phyloP scores from a whole-genome alignment of 2,888 invertebrate genomes.

The Melinaea marsaeus region DNA sequence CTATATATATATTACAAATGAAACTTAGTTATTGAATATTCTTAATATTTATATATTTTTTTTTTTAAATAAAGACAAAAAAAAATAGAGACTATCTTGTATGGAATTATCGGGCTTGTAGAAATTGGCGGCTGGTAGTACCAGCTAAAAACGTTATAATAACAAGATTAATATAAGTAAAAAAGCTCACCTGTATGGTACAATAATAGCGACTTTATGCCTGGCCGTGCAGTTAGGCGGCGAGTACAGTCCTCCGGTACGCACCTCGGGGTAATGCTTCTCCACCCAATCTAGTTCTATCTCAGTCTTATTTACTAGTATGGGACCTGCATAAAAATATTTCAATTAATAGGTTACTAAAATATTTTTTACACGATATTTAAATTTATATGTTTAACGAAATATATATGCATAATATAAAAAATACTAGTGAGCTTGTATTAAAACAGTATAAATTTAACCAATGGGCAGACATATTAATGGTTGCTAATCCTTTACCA shows the following conservation, averaged over 20 bases:
- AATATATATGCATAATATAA: background rate
- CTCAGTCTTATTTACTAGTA: constrained; percentile 82
- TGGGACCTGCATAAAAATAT: constrained; percentile 71
- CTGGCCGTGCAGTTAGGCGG: constrained; percentile 87
- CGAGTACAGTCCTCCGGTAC: constrained; percentile 89
- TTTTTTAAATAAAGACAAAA: too few species aligned
- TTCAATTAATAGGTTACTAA: too few species aligned
- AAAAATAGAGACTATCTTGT: too few species aligned
- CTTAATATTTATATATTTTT: too few species aligned
- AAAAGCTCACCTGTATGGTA: constrained; percentile 84
- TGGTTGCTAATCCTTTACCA: too few species aligned
- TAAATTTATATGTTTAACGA: too few species aligned
- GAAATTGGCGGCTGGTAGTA: too few species aligned
- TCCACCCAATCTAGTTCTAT: constrained; percentile 83
- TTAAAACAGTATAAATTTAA: too few species aligned
- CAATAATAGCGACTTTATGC: constrained; percentile 92
- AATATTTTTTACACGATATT: too few species aligned
- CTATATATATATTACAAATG: background rate
- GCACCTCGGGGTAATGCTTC: constrained; percentile 81
- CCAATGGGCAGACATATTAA: too few species aligned
- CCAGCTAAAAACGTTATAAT: too few species aligned
- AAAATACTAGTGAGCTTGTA: too few species aligned
- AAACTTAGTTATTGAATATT: background rate
- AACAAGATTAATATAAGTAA: background rate
- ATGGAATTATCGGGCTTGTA: background rate